phyloP scores from a whole-genome alignment of 2,113 vertebrate genomes.

The Scortum barcoo region DNA sequence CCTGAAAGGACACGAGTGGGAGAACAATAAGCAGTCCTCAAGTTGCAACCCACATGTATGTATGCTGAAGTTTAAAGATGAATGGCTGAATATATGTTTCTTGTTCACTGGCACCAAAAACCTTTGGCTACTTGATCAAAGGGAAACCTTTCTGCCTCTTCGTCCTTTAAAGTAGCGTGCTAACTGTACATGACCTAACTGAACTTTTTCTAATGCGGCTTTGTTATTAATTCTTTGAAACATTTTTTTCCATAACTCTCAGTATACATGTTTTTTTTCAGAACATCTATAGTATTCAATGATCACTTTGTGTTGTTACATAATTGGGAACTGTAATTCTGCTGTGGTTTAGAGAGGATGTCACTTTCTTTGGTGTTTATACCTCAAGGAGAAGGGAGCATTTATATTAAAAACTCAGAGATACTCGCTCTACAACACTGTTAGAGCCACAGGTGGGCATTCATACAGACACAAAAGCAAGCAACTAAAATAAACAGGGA shows the following conservation, averaged over 20 bases:
- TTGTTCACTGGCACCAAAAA: background rate
- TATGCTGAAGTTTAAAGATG: background rate
- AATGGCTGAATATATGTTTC: background rate
- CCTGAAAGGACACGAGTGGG: conserved; percentile 1
- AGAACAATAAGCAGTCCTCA: background rate
- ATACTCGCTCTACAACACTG: background rate
- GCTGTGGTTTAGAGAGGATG: background rate
- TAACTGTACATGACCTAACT: no score
- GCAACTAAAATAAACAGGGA: background rate
- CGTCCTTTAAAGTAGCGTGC: no score
- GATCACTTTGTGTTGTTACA: background rate
- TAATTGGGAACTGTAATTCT: background rate
- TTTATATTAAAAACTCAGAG: background rate
- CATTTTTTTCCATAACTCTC: background rate
- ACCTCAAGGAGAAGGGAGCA: background rate
- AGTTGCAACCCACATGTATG: background rate
- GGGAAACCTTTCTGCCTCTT: background rate
- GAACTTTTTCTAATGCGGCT: no score
- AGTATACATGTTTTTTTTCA: background rate
- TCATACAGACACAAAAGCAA: background rate
- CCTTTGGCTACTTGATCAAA: background rate
- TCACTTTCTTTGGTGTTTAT: background rate
- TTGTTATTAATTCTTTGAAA: no score
- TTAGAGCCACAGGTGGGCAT: background rate
- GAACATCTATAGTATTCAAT: background rate